A percentile compares a stretch with the other conserved stretches of the same genome.
These are phyloP conservation scores for Seriola quinqueradiata DNA, from an alignment of 2,113 vertebrate species.

Conservation along the genomic window DNA sequence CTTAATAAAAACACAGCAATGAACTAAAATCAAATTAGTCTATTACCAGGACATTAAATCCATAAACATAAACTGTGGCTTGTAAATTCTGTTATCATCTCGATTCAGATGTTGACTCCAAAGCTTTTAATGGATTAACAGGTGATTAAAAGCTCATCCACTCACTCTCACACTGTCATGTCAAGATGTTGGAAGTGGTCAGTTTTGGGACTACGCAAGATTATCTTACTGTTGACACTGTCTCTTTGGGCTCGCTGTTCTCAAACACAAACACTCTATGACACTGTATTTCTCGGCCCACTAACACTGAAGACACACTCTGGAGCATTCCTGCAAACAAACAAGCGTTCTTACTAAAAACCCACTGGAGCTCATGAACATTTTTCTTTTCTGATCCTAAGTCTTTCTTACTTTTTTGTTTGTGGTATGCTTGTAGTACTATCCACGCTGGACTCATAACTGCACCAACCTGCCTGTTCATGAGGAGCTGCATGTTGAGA, in stretches of 20 bases:
- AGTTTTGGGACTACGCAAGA: not conserved
- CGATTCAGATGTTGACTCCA: constrained; percentile 24
- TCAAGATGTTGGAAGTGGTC: not conserved
- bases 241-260: not conserved
- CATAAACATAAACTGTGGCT: not conserved
- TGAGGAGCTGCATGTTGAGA: too few relatives aligned
- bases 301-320: not conserved
- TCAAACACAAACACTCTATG: not conserved
- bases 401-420: not conserved
- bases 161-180: not conserved
- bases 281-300: not conserved
- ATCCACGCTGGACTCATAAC: not conserved
- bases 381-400: not conserved
- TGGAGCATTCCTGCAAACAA: not conserved
- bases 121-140: constrained; percentile 67
- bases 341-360: not conserved
- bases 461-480: not conserved
- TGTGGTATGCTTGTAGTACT: not conserved
- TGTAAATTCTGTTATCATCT: not conserved
- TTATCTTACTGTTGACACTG: not conserved
- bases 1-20: not conserved
- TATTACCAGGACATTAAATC: constrained; percentile 1
- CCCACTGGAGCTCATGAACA: not conserved
- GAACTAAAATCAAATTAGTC: not conserved
- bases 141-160: constrained; percentile 36